Evolutionary conservation across 1,140 invertebrate genomes (phyloP).

Genomic region (Leptopilina clavipes): DNA sequence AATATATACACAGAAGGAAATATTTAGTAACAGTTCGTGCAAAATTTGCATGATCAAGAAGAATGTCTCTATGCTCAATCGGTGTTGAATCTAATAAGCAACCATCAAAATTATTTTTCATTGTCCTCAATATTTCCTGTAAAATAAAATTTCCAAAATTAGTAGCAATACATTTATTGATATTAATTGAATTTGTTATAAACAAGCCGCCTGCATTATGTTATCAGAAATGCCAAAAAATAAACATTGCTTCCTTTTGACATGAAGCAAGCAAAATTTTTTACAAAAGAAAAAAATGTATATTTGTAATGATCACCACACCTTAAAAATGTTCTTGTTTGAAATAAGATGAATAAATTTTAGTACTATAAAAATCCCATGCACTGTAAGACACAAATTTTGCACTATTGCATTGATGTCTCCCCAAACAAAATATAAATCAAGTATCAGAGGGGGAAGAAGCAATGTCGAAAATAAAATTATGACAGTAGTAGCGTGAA

Average conservation of each 20-base stretch:
- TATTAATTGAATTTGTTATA: no score
- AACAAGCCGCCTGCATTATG: no score
- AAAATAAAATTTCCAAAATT: no score
- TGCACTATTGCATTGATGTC: not conserved
- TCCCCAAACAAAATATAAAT: slow-evolving; percentile 8
- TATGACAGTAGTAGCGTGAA: not conserved
- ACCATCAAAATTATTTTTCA: not conserved
- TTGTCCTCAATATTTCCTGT: not conserved
- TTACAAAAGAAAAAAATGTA: no score
- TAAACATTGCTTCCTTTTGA: not conserved
- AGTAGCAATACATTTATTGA: no score
- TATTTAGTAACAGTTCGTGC: not conserved
- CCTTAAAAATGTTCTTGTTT: slow-evolving; percentile 2
- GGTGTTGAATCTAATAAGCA: no score
- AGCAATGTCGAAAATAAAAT: not conserved
- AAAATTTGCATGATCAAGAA: not conserved
- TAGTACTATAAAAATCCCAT: not conserved
- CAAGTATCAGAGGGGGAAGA: not conserved
- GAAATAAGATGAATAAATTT: not conserved
- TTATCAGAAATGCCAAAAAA: no score
- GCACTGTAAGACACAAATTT: not conserved
- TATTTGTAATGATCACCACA: not conserved
- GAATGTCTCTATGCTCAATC: not conserved
- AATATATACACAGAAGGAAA: not conserved
- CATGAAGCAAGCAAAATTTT: not conserved